phyloP scores from a whole-genome alignment of 2,113 vertebrate species.

The Benitochromis conjunctus region DNA sequence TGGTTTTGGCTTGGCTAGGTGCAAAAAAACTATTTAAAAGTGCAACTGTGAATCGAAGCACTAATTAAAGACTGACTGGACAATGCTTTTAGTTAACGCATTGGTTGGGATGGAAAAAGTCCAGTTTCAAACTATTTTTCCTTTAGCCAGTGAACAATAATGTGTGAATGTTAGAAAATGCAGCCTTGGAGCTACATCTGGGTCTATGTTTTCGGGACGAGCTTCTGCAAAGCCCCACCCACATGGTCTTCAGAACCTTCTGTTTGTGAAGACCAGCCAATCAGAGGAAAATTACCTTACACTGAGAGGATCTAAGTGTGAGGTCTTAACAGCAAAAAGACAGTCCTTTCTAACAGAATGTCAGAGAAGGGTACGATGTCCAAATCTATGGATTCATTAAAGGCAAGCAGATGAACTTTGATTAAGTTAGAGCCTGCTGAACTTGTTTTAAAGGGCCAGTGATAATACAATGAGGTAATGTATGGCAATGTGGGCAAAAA shows the following conservation, averaged over 20 bases:
- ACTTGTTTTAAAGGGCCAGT: background rate
- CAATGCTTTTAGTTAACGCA: background rate
- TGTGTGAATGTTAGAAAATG: background rate
- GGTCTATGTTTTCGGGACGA: background rate
- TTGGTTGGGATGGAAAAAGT: background rate
- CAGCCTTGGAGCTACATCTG: background rate
- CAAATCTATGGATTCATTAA: background rate
- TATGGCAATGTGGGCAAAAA: background rate
- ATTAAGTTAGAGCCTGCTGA: background rate
- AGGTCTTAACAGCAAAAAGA: background rate
- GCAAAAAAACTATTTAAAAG: background rate
- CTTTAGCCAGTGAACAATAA: background rate
- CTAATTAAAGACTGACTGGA: background rate
- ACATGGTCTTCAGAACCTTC: background rate
- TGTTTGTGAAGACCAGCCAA: background rate
- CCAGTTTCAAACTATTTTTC: background rate
- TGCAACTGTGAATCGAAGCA: background rate
- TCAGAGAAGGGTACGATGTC: background rate
- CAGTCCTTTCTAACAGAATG: background rate
- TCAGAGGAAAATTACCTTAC: background rate
- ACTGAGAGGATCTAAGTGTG: background rate
- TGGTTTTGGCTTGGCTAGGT: background rate
- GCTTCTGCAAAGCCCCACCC: background rate
- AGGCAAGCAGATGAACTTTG: background rate
- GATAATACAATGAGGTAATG: background rate